Evolutionary conservation across 1,140 invertebrate species (phyloP), one percentile per base, ranked within the genome.

Genomic region (Heliconius hermathena): DNA sequence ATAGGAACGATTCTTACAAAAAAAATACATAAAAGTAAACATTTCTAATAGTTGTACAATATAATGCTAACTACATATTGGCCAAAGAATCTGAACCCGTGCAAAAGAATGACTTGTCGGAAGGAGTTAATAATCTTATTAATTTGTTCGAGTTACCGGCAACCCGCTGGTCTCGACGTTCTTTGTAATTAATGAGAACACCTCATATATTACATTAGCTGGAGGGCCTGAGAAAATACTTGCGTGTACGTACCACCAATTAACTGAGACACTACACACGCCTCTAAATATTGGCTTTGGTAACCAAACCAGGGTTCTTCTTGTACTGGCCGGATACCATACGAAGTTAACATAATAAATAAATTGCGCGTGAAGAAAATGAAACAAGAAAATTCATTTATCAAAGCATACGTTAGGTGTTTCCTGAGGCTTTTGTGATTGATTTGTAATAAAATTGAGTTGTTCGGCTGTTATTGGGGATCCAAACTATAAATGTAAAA

Each of bases 121-220:
- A 92, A 89, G 87, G 88, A 93, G 91, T 94, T 93, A 93, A 94
- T 93, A 94, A 94, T 92, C 89, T 93, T 90, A 90, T 91, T 92
- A 93, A 93, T 93, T 92, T 90, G 90, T 90, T 91, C 74, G 83
- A 83, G 88, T 88, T 89, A 89, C 87, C 86, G 87, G 90, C 89
- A 88, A 85, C 84, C 80, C 87, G 83, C 88, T 94, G 93, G 87
- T 86, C 85, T 73, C 90, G 93, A 94, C 93, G 89, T 94, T 93
- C 92, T 93, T 93, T 94, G 92, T 93, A 92, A 94, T 93, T 94
- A 93, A 93, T 91, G 91, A 80, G 87, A 92, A 93, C 93, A 94
- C 91, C 93, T 93, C 91, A 91, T 94, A 91, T 94, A 94, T 94
- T 92, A 90, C 91, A 93, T 94, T 94, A 94, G 90, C 88, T 84